These are phyloP conservation scores for Brachypterus glaber DNA, from an alignment of 2,888 invertebrate genomes.

Conservation along the genomic window DNA sequence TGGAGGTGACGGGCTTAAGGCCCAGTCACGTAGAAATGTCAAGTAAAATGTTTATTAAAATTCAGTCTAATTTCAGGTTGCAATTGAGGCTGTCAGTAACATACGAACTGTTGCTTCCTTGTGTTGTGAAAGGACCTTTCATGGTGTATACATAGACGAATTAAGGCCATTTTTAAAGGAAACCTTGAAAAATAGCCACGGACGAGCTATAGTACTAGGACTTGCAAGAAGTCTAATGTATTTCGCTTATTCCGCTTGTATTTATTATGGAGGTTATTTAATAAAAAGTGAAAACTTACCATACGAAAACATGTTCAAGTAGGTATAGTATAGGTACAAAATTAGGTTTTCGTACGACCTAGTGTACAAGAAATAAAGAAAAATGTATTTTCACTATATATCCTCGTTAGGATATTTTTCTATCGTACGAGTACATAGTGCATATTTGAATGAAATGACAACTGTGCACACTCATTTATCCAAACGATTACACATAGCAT, in stretches of 20 bases:
- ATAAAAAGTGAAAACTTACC: conserved; percentile 51
- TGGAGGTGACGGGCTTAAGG: no score
- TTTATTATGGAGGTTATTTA: conserved; percentile 65
- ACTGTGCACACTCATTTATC: neutral
- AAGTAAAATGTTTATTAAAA: no score
- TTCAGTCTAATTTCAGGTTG: no score
- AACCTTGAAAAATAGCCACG: conserved; percentile 53
- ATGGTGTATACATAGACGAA: conserved; percentile 50
- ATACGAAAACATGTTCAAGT: conserved; percentile 62
- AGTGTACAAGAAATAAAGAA: no score
- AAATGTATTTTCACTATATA: no score
- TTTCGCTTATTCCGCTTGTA: conserved; percentile 60
- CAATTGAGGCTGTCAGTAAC: conserved; percentile 69
- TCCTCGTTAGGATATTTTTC: no score
- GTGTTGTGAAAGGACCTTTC: conserved; percentile 60
- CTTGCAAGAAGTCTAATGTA: conserved; percentile 63
- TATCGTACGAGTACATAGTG: no score
- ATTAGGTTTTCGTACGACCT: neutral
- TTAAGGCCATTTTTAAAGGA: conserved; percentile 51
- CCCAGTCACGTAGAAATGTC: no score
- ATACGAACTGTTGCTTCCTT: conserved; percentile 68
- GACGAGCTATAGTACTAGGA: conserved; percentile 59
- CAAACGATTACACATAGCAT: no score
- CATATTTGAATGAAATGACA: no score
- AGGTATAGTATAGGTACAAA: conserved; percentile 31